A percentile compares a stretch with the other conserved stretches of the same genome.
These are phyloP conservation scores for Dione vanillae DNA, from an alignment of 2,888 invertebrate species.

Conservation along the genomic window DNA sequence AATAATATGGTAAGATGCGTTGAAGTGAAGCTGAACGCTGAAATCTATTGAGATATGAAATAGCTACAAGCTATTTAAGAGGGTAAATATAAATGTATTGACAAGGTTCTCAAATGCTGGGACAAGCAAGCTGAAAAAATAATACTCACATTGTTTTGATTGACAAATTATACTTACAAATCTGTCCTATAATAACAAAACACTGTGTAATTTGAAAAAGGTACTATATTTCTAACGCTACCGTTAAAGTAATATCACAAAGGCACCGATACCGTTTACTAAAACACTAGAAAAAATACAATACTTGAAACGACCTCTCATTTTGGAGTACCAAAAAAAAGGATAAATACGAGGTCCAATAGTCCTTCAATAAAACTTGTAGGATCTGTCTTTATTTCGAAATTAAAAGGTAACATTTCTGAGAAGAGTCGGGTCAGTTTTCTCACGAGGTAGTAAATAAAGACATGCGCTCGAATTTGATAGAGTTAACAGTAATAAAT, in stretches of 20 bases:
- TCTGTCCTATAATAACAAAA: constrained; percentile 63
- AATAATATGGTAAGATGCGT: no score
- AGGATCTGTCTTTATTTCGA: constrained; percentile 76
- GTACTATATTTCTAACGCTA: constrained; percentile 48
- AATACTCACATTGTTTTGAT: background rate
- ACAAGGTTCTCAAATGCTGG: no score
- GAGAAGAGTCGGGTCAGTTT: constrained; percentile 65
- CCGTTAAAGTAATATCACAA: constrained; percentile 40
- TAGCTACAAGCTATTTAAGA: no score
- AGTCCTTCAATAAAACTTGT: constrained; percentile 74
- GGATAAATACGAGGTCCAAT: constrained; percentile 65
- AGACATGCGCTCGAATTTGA: constrained; percentile 66
- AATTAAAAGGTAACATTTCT: constrained; percentile 77
- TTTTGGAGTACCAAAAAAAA: constrained; percentile 61
- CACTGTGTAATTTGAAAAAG: constrained; percentile 45
- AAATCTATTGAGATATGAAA: no score
- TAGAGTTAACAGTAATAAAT: constrained; percentile 78
- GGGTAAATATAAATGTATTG: no score
- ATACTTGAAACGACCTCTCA: constrained; percentile 48
- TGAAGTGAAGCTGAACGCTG: no score
- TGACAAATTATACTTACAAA: background rate
- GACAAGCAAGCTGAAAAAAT: no score
- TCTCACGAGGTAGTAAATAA: constrained; percentile 70
- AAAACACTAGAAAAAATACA: constrained; percentile 62
- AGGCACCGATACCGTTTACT: constrained; percentile 55